These are phyloP conservation scores for Diabrotica balteata DNA, from an alignment of 2,888 invertebrate species.

Conservation along the genomic window DNA sequence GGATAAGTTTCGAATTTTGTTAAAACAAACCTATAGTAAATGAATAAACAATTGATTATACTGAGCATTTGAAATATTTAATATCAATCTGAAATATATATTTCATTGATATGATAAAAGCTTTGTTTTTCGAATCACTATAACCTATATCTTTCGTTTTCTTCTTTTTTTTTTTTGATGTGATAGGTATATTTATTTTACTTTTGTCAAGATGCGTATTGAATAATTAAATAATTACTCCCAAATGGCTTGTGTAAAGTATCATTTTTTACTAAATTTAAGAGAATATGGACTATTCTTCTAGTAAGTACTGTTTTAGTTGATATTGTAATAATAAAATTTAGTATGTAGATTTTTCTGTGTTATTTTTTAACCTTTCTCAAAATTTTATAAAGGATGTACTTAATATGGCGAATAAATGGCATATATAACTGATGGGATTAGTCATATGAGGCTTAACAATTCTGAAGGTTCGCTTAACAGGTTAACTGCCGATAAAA, in stretches of 20 bases:
- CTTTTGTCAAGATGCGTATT: conserved; percentile 35
- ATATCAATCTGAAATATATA: too few relatives aligned
- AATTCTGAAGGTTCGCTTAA: too few relatives aligned
- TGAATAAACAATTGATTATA: too few relatives aligned
- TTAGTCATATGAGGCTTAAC: neutral
- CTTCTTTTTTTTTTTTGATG: conserved; percentile 38
- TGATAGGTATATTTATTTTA: conserved; percentile 41
- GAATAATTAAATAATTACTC: conserved; percentile 34
- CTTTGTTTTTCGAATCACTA: conserved; percentile 1
- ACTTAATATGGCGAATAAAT: neutral
- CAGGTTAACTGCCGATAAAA: too few relatives aligned
- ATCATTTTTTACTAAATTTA: conserved; percentile 56
- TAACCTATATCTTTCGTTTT: conserved; percentile 4
- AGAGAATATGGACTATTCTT: conserved; percentile 62
- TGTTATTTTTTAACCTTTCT: conserved; percentile 22
- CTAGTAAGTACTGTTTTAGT: conserved; percentile 60
- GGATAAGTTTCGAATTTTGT: too few relatives aligned
- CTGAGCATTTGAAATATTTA: too few relatives aligned
- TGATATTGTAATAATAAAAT: conserved; percentile 58
- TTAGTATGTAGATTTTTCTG: conserved; percentile 52
- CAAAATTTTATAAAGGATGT: too few relatives aligned
- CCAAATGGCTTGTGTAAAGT: conserved; percentile 57
- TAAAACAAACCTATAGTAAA: too few relatives aligned
- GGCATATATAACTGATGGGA: too few relatives aligned
- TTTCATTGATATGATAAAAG: too few relatives aligned